Evolutionary conservation across 2,113 vertebrate species (phyloP), one percentile per base, ranked within the genome.

Genomic region (Leptosomus discolor): DNA sequence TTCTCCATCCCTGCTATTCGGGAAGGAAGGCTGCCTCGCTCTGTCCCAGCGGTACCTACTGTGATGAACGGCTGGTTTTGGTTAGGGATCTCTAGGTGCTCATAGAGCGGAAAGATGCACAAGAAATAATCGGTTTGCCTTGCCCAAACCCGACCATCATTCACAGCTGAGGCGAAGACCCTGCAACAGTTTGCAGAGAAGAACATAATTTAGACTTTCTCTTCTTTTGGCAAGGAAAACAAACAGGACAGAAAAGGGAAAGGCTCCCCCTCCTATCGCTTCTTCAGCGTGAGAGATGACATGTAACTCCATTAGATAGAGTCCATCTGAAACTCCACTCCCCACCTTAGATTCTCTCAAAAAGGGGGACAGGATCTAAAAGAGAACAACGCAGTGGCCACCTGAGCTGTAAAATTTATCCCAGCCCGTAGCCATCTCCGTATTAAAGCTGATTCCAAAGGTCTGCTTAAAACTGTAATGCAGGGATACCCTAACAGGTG

Each of bases 401-500:
- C 11, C 51, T 36, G 46, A 78, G 56, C 15, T 74, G 20, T 43
- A 48, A 64, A 76, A 65, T 12, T 67, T 37, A 94, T 75, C 74
- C 70, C 67, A 45, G 37, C 32, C 56, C 5, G 11, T 24, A 30
- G 57, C 76, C 11, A 70, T 73, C 30, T 96, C 79, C 85, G 54
- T 68, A 65, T 88, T 56, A 94, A 94, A 96, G 80, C 34, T 20
- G 45, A 80, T 85, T 50, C 82, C 88, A 97, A 97, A 71, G 48
- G 41, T 9, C 64, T 74, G 61, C 81, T 87, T 85, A 45, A 57
- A 92, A 88, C 56, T 77, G 39, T 57, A 91, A 93, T 8, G 24
- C n/a, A 81, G 85, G 67, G 19, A 76, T 46, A 74, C 53, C 68
- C 39, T 74, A 92, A 69, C 24, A 86, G 37, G 91, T 77, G 50